These are phyloP conservation scores for Drosophila picticornis DNA, from an alignment of 2,888 invertebrate species.

Conservation along the genomic window DNA sequence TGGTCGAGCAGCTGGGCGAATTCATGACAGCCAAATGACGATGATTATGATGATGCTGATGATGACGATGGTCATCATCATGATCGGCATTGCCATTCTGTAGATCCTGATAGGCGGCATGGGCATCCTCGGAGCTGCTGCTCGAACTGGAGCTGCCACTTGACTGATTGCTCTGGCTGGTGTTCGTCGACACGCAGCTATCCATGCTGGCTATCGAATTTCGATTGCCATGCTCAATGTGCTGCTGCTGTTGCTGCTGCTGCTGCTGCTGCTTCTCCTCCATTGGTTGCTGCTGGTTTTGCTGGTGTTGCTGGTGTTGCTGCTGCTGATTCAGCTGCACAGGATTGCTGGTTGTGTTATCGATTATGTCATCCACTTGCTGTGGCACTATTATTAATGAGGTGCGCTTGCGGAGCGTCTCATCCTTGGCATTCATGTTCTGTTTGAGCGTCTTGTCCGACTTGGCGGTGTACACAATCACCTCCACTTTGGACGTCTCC, in stretches of 20 bases:
- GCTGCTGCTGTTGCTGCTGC: constrained; percentile 5
- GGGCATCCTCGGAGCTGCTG: constrained; percentile 67
- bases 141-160: constrained; percentile 44
- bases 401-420: constrained; percentile 83
- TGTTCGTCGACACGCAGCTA: constrained; percentile 81
- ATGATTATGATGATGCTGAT: constrained; percentile 10
- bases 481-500: constrained; percentile 81
- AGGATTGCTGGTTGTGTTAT: constrained; percentile 6
- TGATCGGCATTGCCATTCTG: constrained; percentile 82
- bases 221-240: constrained; percentile 73
- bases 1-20: constrained; percentile 46
- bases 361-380: constrained; percentile 56
- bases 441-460: constrained; percentile 84
- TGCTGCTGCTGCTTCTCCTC: constrained; percentile 38
- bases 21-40: constrained; percentile 43
- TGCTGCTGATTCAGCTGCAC: constrained; percentile 22
- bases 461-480: constrained; percentile 83
- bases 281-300: constrained; percentile 16
- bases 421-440: constrained; percentile 85
- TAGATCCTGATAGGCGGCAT: constrained; percentile 82
- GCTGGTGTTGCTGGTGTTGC: constrained; percentile 14
- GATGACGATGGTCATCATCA: background rate
- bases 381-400: constrained; percentile 84
- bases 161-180: constrained; percentile 75
- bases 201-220: constrained; percentile 84